Base-by-base conservation (phyloP, 2,113 vertebrate genomes). In the Coracopsis vasa region DNA sequence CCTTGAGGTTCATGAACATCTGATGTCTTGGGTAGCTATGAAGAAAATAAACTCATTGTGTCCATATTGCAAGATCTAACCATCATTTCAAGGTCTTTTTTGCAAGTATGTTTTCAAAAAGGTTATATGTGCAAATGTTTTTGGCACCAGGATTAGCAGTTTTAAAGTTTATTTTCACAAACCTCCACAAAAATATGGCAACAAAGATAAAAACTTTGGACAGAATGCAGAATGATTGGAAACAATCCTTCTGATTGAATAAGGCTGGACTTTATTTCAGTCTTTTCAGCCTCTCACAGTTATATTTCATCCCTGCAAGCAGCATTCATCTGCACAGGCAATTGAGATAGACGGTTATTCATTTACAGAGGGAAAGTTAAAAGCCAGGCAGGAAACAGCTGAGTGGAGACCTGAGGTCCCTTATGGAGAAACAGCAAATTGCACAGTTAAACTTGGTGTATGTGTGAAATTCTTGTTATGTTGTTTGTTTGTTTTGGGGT, bases 81-180 rank as follows among this genome's bases (percentile, higher is more conserved):
- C 66, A 74, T 15, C 24, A 74, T 51, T 88, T 33, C 17, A 41
- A 47, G 58, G 66, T 42, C 23, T 45, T 85, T 31, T 56, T 29
- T 74, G 69, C 31, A 58, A 56, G 53, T 45, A 29, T 45, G 10
- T 62, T 42, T 83, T 80, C 82, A 39, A 83, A 27, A 69, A 81
- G 47, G 28, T 74, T 29, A 5, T 33, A 7, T 51, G 29, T 66
- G 10, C 67, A 92, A 21, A 77, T 67, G 41, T 18, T 50, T 80
- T 80, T 37, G 56, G 31, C 61, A 80, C 51, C 41, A 90, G 86
- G 42, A 62, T 27, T 85, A 80, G 23, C 11, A 39, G 23, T 24
- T 67, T 80, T 74, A 53, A 44, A 77, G 67, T 65, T 78, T 88
- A 75, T 80, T 70, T 92, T 86, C 70, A 86, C 88, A 87, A 72